Evolutionary conservation across 2,113 vertebrate genomes (phyloP).

Genomic region (Poeciliopsis prolifica): DNA sequence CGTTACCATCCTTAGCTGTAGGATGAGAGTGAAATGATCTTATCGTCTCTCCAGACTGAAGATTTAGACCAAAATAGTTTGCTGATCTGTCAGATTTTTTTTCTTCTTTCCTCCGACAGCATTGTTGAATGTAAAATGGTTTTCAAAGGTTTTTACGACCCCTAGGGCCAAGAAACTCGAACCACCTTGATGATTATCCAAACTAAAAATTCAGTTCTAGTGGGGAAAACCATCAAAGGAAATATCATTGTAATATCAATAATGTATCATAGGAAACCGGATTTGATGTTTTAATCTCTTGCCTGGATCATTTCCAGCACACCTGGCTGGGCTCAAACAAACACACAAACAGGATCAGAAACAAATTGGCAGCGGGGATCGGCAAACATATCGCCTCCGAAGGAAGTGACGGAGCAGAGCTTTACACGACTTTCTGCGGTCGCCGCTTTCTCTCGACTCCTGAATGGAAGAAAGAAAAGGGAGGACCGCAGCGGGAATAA

Average conservation of each 20-base stretch:
- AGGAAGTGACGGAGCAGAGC: too few relatives aligned
- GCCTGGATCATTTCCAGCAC: constrained; percentile 65
- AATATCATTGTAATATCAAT: constrained; percentile 47
- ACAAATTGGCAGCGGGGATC: constrained; percentile 73
- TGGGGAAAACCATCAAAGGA: constrained; percentile 65
- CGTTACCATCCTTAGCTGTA: too few relatives aligned
- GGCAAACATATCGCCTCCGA: constrained; percentile 57
- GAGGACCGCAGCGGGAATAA: constrained; percentile 49
- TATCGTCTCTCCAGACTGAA: too few relatives aligned
- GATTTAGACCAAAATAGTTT: too few relatives aligned
- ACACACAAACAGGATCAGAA: constrained; percentile 75
- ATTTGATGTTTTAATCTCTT: constrained; percentile 68
- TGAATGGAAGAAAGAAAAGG: constrained; percentile 60
- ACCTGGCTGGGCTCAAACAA: constrained; percentile 75
- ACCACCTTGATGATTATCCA: constrained; percentile 31
- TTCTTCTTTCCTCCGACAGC: neutral
- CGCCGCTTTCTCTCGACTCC: constrained; percentile 55
- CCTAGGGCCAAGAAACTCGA: constrained; percentile 51
- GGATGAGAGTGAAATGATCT: too few relatives aligned
- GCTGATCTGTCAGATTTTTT: too few relatives aligned
- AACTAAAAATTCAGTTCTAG: constrained; percentile 54
- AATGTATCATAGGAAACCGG: constrained; percentile 71
- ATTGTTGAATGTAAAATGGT: constrained; percentile 18
- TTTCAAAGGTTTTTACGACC: constrained; percentile 28
- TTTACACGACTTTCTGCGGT: constrained; percentile 61